phyloP scores from a whole-genome alignment of 2,113 vertebrate genomes.

The Cyprinodon tularosa region DNA sequence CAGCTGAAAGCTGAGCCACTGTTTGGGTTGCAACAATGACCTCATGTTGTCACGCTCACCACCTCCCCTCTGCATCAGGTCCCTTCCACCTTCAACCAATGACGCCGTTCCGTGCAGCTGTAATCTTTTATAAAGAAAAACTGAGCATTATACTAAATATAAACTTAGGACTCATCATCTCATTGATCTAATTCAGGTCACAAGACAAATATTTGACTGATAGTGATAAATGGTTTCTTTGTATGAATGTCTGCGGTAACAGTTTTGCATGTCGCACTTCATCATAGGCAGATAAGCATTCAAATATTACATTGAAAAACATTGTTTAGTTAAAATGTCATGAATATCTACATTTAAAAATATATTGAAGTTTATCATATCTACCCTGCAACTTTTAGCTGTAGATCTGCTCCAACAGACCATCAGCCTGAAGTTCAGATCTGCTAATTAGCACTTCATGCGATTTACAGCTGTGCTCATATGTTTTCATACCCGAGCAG shows the following conservation, averaged over 20 bases:
- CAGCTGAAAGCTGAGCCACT: slow-evolving; percentile 59
- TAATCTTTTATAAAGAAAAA: background rate
- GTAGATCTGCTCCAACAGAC: no score
- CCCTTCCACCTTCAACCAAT: slow-evolving; percentile 4
- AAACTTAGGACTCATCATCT: background rate
- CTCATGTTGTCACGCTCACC: slow-evolving; percentile 58
- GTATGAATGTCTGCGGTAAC: background rate
- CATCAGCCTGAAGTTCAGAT: no score
- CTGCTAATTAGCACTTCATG: no score
- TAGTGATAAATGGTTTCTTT: no score
- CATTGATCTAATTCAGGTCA: background rate
- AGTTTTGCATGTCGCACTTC: background rate
- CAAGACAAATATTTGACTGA: background rate
- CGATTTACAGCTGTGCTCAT: no score
- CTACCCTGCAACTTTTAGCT: no score
- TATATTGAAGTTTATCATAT: no score
- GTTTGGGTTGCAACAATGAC: slow-evolving; percentile 70
- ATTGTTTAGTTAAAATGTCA: no score
- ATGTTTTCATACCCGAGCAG: no score
- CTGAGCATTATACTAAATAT: background rate
- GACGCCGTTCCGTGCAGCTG: background rate
- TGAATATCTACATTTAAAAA: no score
- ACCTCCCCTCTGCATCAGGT: background rate
- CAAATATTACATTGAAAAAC: no score
- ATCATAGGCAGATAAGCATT: no score